phyloP scores from a whole-genome alignment of 1,140 invertebrate genomes.

The Piezodorus guildinii region DNA sequence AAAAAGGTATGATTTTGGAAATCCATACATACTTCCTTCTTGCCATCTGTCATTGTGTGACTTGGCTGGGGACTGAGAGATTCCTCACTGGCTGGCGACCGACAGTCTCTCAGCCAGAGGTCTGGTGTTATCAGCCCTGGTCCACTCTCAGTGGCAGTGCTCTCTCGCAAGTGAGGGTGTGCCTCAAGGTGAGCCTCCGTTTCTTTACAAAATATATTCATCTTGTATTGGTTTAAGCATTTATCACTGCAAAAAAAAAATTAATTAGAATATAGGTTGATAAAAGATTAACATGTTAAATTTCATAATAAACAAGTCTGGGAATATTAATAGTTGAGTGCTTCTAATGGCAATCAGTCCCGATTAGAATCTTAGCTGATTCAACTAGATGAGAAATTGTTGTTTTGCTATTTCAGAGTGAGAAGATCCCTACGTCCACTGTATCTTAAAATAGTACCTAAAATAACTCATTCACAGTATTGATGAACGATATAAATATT shows the following conservation, averaged over 20 bases:
- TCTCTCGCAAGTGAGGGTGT: constrained; percentile 54
- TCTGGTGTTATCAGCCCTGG: constrained; percentile 68
- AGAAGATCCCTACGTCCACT: too few relatives aligned
- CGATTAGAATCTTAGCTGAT: too few relatives aligned
- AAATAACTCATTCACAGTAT: too few relatives aligned
- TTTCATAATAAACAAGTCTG: too few relatives aligned
- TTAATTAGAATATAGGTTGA: too few relatives aligned
- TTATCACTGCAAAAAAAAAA: constrained; percentile 58
- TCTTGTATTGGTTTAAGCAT: constrained; percentile 89
- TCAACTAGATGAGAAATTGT: too few relatives aligned
- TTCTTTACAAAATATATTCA: constrained; percentile 88
- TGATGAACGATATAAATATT: too few relatives aligned
- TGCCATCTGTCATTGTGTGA: constrained; percentile 28
- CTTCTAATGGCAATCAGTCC: too few relatives aligned
- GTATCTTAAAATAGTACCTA: too few relatives aligned
- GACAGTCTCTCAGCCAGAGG: constrained; percentile 67
- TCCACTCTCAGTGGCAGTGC: constrained; percentile 30
- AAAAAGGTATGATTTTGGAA: not conserved
- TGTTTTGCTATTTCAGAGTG: too few relatives aligned
- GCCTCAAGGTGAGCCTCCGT: constrained; percentile 78
- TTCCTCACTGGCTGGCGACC: constrained; percentile 39
- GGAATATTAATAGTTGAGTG: too few relatives aligned
- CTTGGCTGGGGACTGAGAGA: constrained; percentile 32
- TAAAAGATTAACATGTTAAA: too few relatives aligned
- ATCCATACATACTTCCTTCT: constrained; percentile 20